These are phyloP conservation scores for Heptranchias perlo DNA, from an alignment of 2,113 vertebrate genomes.

Conservation along the genomic window DNA sequence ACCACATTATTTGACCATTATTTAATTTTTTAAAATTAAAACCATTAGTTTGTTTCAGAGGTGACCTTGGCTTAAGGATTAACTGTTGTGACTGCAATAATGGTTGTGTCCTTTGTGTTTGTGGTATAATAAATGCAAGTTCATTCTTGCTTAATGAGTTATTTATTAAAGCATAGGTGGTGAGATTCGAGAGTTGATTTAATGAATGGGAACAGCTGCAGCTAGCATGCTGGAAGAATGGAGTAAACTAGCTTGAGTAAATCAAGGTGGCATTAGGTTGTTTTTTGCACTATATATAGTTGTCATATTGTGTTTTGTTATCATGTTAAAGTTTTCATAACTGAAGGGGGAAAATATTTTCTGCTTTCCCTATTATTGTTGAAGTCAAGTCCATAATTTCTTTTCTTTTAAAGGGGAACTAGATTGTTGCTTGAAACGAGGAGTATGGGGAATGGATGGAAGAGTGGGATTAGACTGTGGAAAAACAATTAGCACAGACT, in stretches of 20 bases:
- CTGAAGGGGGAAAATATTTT: not conserved
- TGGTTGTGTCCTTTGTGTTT: not conserved
- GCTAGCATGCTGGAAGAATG: not conserved
- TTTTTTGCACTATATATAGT: not conserved
- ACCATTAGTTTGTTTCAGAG: not conserved
- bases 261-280: not conserved
- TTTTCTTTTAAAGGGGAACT: not conserved
- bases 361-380: not conserved
- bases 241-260: not conserved
- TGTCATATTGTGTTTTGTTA: not conserved
- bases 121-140: not conserved
- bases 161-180: constrained; percentile 14
- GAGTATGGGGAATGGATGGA: not conserved
- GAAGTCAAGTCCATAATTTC: not conserved
- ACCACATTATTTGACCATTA: not conserved
- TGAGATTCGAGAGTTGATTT: not conserved
- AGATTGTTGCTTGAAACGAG: not conserved
- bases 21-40: not conserved
- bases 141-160: not conserved
- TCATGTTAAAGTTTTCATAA: not conserved
- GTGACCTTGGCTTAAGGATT: not conserved
- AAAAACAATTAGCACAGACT: not conserved
- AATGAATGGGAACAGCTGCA: not conserved
- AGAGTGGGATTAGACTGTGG: not conserved
- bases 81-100: not conserved